These are phyloP conservation scores for Leuctra nigra DNA, from an alignment of 2,888 invertebrate genomes.

Conservation along the genomic window DNA sequence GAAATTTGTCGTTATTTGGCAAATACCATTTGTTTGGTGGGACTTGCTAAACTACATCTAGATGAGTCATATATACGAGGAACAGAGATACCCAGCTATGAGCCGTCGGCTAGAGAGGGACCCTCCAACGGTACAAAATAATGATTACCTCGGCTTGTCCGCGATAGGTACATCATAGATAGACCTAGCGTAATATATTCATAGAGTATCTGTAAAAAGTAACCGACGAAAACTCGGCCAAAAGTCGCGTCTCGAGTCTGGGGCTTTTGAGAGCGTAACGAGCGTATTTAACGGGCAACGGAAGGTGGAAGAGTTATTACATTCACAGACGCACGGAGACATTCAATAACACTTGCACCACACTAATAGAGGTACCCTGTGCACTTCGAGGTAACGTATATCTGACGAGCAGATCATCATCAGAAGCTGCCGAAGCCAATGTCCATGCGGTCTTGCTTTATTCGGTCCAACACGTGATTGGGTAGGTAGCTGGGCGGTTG, in stretches of 20 bases:
- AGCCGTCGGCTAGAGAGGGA: too few species aligned
- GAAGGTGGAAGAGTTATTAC: conserved; percentile 15
- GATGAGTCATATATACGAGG: too few species aligned
- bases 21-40: too few species aligned
- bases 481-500: conserved; percentile 37
- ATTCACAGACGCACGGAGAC: conserved; percentile 9
- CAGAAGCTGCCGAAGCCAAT: conserved; percentile 47
- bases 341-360: conserved; percentile 2
- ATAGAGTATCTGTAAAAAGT: conserved; percentile 11
- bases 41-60: too few species aligned
- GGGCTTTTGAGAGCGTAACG: too few species aligned
- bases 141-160: too few species aligned
- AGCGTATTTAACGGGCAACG: too few species aligned
- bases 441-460: conserved; percentile 45
- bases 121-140: too few species aligned
- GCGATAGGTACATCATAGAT: too few species aligned
- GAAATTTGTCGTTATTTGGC: too few species aligned
- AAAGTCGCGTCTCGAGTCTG: conserved; percentile 11
- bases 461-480: conserved; percentile 45
- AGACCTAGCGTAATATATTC: not conserved
- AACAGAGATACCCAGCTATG: too few species aligned
- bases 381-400: conserved; percentile 27
- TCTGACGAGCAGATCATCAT: conserved; percentile 32
- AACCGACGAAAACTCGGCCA: conserved; percentile 11
- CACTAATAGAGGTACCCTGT: conserved; percentile 29